A percentile compares a stretch with the other conserved stretches of the same genome.
phyloP scores from a whole-genome alignment of 2,797 vertebrate species.

The Cynopterus sphinx region DNA sequence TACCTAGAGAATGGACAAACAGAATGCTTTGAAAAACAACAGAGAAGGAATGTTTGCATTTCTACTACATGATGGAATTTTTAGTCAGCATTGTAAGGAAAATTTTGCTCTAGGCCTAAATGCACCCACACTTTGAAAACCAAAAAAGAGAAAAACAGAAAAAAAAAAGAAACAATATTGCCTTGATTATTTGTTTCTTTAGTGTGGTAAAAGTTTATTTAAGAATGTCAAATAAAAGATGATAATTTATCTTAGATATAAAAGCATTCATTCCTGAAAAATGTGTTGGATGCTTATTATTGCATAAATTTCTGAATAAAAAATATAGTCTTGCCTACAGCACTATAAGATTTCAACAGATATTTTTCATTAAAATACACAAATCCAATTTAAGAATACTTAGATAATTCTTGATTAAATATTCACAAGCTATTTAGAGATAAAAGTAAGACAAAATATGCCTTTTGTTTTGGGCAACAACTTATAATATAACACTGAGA shows the following conservation, averaged over 20 bases:
- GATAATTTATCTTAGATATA: background rate
- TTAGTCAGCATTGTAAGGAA: background rate
- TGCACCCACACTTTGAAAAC: background rate
- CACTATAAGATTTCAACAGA: background rate
- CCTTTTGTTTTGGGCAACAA: background rate
- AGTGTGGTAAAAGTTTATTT: conserved; percentile 11
- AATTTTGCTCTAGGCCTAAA: background rate
- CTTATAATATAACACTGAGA: background rate
- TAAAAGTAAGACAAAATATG: background rate
- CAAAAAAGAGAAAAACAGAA: background rate
- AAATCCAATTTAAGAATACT: background rate
- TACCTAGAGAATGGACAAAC: background rate
- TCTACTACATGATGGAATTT: background rate
- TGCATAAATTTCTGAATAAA: conserved; percentile 2
- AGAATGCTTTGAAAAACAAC: background rate
- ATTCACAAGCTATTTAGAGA: conserved; percentile 19
- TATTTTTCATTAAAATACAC: background rate
- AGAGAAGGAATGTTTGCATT: background rate
- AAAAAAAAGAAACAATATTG: background rate
- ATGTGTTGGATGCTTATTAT: background rate
- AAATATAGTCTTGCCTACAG: background rate
- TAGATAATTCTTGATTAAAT: background rate
- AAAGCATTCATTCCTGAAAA: conserved; percentile 23
- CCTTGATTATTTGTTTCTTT: background rate
- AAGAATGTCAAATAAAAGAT: conserved; percentile 33